phyloP scores from a whole-genome alignment of 2,888 invertebrate species.

The Scrobipalpa atriplicella region DNA sequence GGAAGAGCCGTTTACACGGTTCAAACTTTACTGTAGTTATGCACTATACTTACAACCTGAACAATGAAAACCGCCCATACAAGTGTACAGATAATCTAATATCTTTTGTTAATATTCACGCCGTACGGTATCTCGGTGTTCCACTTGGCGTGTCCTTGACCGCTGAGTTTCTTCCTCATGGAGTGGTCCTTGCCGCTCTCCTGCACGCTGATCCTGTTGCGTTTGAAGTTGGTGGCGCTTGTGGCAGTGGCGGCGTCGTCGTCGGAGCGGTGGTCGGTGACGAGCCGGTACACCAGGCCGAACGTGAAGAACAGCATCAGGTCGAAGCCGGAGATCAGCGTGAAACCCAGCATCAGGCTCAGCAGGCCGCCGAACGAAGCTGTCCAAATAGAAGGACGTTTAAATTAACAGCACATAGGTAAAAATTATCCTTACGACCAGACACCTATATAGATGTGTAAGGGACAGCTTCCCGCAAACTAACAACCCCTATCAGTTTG shows the following conservation, averaged over 20 bases:
- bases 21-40: no score
- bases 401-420: no score
- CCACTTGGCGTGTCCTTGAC: neutral
- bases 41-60: no score
- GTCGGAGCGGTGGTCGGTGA: conserved; percentile 15
- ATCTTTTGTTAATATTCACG: neutral
- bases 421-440: no score
- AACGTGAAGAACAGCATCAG: conserved; percentile 84
- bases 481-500: no score
- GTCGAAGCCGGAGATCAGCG: conserved; percentile 86
- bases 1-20: no score
- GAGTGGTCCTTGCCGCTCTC: neutral
- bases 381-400: conserved; percentile 57
- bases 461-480: no score
- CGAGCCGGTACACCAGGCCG: conserved; percentile 69
- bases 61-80: no score
- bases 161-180: neutral
- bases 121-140: conserved; percentile 10
- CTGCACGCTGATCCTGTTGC: conserved; percentile 17
- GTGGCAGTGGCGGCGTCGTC: neutral
- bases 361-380: conserved; percentile 88
- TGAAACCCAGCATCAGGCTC: conserved; percentile 87
- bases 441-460: no score
- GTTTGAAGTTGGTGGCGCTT: neutral
- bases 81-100: neutral